Evolutionary conservation across 2,888 invertebrate genomes (phyloP), one percentile per base, ranked within the genome.

Genomic region (Fragum sueziense): DNA sequence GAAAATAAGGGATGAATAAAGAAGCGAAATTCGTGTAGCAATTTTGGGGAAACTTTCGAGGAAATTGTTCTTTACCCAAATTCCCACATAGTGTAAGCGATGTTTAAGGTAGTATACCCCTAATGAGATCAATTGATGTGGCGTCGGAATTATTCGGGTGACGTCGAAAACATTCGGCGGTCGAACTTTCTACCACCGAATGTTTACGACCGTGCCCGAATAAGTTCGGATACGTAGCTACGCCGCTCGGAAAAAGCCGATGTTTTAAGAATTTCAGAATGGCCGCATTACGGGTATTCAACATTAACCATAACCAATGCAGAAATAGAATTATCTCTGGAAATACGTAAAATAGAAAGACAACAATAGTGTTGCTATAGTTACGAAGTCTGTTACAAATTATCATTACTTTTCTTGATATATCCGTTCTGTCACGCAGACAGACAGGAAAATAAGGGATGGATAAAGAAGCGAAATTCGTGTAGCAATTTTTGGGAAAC

Each of bases 401-500:
- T 57, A 57, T 57, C 57, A 57, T 57, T 57, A 27, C 25, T 57
- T 57, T 57, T 29, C 9, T 6, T 57, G 57, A 57, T 57, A 25
- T 29, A 57, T 57, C 27, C 27, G 3, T 57, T 27, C 57, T 57
- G 57, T 57, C 57, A 57, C 29, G 25, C 29, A 57, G 25, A 57
- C 57, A 57, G 57, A 57, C 57, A 57, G 25, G 57, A 57, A 57
- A 57, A 57, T 57, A 57, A 57, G 57, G 57, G 57, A 57, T 47
- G 47, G n/a, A 47, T 47, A 47, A 47, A 47, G 47, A 47, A 47
- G 47, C n/a, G 47, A 47, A 47, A 47, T 47, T 47, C n/a, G 57
- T 57, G 57, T 57, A 57, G 57, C 29, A 47, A 20, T 47, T 47
- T n/a, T 47, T n/a, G 20, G 4, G n/a, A 47, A 14, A 47, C 3